Evolutionary conservation across 2,113 vertebrate species (phyloP).

Genomic region (Brevimyrus niger): DNA sequence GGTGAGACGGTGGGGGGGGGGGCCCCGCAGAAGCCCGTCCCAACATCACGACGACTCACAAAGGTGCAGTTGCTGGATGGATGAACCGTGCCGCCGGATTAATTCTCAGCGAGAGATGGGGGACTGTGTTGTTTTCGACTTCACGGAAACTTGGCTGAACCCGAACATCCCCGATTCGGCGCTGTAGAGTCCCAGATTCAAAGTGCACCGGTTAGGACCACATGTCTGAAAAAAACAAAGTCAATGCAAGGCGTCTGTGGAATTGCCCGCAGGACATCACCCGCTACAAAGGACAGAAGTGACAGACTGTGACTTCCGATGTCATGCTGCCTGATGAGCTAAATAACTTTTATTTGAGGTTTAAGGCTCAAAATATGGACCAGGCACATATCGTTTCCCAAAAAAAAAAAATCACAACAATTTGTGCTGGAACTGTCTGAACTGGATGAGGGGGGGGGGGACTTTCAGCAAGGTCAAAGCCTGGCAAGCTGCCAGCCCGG

Average conservation of each 20-base stretch:
- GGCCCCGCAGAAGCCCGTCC: not conserved
- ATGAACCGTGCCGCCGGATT: not conserved
- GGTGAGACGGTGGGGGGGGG: not conserved
- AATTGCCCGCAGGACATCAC: not conserved
- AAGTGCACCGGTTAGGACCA: not conserved
- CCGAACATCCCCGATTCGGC: not conserved
- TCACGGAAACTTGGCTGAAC: constrained; percentile 1
- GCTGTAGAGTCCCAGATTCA: not conserved
- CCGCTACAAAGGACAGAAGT: not conserved
- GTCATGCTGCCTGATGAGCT: not conserved
- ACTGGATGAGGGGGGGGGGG: not conserved
- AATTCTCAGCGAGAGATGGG: not conserved
- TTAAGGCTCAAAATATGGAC: not conserved
- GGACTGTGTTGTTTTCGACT: constrained; percentile 1
- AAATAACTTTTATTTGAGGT: constrained; percentile 2
- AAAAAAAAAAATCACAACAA: not conserved
- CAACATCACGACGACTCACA: not conserved
- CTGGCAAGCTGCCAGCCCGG: not conserved
- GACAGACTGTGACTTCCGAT: not conserved
- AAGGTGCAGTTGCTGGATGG: not conserved
- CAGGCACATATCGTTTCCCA: not conserved
- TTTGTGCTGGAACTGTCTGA: not conserved
- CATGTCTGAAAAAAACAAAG: not conserved
- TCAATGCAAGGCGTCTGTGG: not conserved
- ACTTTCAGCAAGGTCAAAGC: not conserved